Conservation (phyloP, 2,113 vertebrate species). For the Tetraodon nigroviridis region DNA sequence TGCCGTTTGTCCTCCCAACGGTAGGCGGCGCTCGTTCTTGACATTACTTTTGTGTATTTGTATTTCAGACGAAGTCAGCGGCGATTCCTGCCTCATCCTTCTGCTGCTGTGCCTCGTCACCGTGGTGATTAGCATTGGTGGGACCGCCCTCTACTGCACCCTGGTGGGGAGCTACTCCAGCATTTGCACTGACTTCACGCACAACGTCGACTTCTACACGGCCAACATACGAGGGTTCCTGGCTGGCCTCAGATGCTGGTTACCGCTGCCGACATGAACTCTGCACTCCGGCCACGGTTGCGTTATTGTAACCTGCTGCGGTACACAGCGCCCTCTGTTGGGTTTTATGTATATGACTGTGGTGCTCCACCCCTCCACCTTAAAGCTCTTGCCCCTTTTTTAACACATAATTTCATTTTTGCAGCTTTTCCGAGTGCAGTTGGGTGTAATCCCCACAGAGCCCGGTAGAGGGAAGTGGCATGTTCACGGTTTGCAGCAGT, state of each 20-base stretch:
- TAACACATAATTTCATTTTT: too few species aligned
- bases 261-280: constrained; percentile 74
- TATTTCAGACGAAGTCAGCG: constrained; percentile 82
- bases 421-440: too few species aligned
- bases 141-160: constrained; percentile 91
- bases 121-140: constrained; percentile 89
- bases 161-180: constrained; percentile 84
- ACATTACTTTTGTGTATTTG: constrained; percentile 2
- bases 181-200: constrained; percentile 88
- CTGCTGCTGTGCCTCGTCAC: constrained; percentile 87
- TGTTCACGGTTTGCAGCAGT: constrained; percentile 15
- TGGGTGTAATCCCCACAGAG: not conserved
- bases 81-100: constrained; percentile 87
- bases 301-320: not conserved
- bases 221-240: constrained; percentile 74
- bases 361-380: not conserved
- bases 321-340: not conserved
- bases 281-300: not conserved
- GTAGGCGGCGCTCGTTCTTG: not conserved
- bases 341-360: not conserved
- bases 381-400: not conserved
- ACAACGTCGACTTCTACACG: constrained; percentile 87
- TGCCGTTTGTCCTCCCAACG: not conserved
- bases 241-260: constrained; percentile 80
- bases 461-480: not conserved